These are phyloP conservation scores for Castor canadensis DNA, from an alignment of 2,113 vertebrate species.

Conservation along the genomic window DNA sequence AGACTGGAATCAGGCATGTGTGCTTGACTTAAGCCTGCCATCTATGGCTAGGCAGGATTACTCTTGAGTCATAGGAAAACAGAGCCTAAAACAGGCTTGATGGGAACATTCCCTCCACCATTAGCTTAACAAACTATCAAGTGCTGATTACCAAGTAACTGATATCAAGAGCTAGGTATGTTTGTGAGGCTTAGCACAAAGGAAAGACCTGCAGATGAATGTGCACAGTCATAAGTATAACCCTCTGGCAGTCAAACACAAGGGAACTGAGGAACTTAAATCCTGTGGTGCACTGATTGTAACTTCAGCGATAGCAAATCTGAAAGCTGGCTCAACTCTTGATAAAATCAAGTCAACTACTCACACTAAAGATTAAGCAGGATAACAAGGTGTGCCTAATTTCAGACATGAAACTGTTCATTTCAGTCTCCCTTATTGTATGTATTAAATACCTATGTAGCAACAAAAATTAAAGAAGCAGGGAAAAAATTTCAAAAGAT, in stretches of 20 bases:
- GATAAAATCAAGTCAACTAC: neutral
- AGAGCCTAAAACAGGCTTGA: no score
- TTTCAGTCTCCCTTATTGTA: neutral
- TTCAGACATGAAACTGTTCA: neutral
- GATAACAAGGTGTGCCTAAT: neutral
- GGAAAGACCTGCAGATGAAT: neutral
- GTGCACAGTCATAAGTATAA: neutral
- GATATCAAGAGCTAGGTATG: no score
- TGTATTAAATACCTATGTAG: neutral
- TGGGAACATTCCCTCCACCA: neutral
- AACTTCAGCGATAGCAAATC: neutral
- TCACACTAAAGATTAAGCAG: neutral
- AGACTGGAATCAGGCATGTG: no score
- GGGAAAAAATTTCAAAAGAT: neutral
- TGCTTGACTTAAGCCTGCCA: no score
- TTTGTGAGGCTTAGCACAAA: neutral
- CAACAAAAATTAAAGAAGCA: neutral
- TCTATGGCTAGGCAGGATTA: no score
- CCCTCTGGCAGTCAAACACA: neutral
- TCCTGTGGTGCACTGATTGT: neutral
- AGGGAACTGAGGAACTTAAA: neutral
- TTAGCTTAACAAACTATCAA: neutral
- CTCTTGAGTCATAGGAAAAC: no score
- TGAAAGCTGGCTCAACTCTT: neutral
- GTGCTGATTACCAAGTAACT: neutral